phyloP scores from a whole-genome alignment of 2,888 invertebrate genomes.

The Labia minor region DNA sequence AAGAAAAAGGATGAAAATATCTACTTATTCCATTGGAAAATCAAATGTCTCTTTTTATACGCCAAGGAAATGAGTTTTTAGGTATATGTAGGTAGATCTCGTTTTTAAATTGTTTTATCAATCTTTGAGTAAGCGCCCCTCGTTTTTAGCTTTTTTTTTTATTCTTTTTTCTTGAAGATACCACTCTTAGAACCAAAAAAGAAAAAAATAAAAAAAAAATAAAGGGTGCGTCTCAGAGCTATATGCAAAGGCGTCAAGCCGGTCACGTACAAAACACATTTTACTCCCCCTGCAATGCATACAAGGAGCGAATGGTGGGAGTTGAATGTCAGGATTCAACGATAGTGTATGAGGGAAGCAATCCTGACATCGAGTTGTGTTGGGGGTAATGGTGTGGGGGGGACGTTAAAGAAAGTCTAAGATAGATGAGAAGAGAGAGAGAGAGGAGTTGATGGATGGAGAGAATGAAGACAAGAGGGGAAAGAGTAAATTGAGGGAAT shows the following conservation, averaged over 20 bases:
- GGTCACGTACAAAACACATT: conserved; percentile 13
- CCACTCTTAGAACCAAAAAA: neutral
- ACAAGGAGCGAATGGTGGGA: neutral
- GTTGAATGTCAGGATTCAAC: neutral
- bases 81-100: neutral
- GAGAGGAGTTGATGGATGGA: neutral
- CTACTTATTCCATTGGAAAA: too few relatives aligned
- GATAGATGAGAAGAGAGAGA: conserved; percentile 1
- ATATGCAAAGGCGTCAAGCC: conserved; percentile 13
- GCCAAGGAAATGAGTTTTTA: neutral
- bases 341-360: neutral
- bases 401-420: neutral
- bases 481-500: neutral
- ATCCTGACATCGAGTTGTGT: too few relatives aligned
- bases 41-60: neutral
- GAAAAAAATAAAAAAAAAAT: too few relatives aligned
- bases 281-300: neutral
- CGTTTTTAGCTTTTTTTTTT: neutral
- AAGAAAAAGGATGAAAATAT: too few relatives aligned
- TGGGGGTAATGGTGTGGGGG: too few relatives aligned
- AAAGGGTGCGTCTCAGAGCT: neutral
- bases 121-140: neutral
- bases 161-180: neutral
- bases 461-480: neutral
- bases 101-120: conserved; percentile 13